Evolutionary conservation across 2,888 invertebrate genomes (phyloP).

Genomic region (Nemoura dubitans): DNA sequence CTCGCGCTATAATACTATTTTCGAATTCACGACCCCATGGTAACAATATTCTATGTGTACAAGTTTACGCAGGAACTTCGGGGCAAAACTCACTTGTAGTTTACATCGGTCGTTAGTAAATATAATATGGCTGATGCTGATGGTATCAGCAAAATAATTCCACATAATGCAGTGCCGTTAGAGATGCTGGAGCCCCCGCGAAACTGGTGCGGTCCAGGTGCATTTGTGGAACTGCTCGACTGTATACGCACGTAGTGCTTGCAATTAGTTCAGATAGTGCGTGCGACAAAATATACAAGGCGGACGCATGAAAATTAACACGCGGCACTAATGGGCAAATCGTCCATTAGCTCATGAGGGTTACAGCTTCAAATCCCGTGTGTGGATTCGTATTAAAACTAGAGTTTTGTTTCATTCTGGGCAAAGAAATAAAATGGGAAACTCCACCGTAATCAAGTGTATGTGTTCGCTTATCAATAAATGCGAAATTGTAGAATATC

Average conservation of each 20-base stretch:
- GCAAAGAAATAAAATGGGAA: background rate
- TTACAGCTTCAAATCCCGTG: background rate
- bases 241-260: background rate
- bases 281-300: background rate
- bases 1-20: slow-evolving; percentile 5
- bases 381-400: background rate
- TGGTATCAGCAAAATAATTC: background rate
- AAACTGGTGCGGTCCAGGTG: background rate
- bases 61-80: background rate
- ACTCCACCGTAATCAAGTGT: background rate
- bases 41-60: background rate
- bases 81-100: background rate
- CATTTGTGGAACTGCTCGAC: background rate
- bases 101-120: background rate
- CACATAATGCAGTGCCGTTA: background rate
- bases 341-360: background rate
- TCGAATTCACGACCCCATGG: background rate
- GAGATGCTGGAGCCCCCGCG: background rate
- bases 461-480: background rate
- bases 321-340: background rate
- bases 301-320: background rate
- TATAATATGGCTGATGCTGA: slow-evolving; percentile 12
- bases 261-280: background rate
- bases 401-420: background rate
- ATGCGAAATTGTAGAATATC: background rate